Base-by-base conservation (phyloP, 2,113 vertebrate species). In the Thamnaconus septentrionalis region DNA sequence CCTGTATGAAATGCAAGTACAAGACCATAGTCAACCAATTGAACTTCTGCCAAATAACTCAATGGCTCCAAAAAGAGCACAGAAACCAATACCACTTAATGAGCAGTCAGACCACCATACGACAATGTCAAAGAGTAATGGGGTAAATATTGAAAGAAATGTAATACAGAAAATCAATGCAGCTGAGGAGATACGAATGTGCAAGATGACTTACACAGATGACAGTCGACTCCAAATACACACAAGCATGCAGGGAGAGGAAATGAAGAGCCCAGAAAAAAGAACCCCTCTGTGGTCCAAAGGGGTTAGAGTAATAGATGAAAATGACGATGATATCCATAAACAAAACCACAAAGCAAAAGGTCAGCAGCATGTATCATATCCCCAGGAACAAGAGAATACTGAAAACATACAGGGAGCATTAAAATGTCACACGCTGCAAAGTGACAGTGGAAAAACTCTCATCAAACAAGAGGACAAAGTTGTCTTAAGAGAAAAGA, bases 401-500 rank as follows among this genome's bases (percentile, higher is more conserved):
- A 51, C 48, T 0, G 42, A 77, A 9, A 39, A 61, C 8, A 8
- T n/a, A 45, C 46, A 5, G 40, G 57, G 69, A 53, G 64, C 18
- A 6, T 41, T 53, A 41, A 47, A 48, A 1, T 41, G 53, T 50
- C 31, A 58, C 7, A 1, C 10, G 5, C 67, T 56, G 60, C 65
- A 73, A 59, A 59, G 57, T 11, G 7, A 53, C 12, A 10, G 3
- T 1, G 43, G 6, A 46, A 71, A 71, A 71, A 68, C 57, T 8
- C 47, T 63, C 52, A 41, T 69, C 7, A 62, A 54, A 8, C 5
- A 41, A 40, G 60, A 69, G 11, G 71, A 76, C 45, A 88, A 86
- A 69, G 91, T 93, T 56, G 91, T 94, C 69, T 82, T 94, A 55
- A 92, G 95, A 85, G 84, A 94, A 73, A 94, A 92, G 69, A 96